Base-by-base conservation (phyloP, 2,797 vertebrate genomes). In the Acipenser oxyrinchus region DNA sequence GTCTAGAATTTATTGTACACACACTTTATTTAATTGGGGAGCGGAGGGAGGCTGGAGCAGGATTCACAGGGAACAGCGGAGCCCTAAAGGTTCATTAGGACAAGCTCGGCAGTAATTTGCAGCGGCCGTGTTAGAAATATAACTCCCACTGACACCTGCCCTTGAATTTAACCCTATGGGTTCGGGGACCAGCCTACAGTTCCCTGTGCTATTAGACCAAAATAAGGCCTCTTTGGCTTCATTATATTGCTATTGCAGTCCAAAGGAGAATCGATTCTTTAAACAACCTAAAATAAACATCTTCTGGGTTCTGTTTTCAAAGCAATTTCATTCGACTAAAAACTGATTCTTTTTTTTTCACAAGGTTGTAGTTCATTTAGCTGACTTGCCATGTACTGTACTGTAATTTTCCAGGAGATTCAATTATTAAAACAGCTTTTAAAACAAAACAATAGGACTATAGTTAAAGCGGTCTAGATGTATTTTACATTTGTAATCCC, bases 71-170 rank as follows among this genome's bases (percentile, higher is more conserved):
- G 60, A 64, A 50, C 49, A 10, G 51, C 9, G 0, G 6, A 4
- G 6, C 60, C 49, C 12, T 67, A 5, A 0, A 62, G 37, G 59
- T 63, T 13, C 48, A 64, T 60, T 53, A 60, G 50, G 62, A 15
- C 65, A 63, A 49, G 18, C 13, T 7, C 13, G 48, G 10, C 23
- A 10, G 10, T 64, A 12, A 10, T 9, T 18, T n/a, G 4, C 18
- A 12, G 13, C n/a, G 12, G 64, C 13, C 7, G 18, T 6, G 48
- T 10, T 10, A 9, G 64, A 48, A 51, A 10, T 37, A 49, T 7
- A 6, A 66, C 15, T 8, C 10, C 11, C 12, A 10, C 11, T 7
- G 49, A 11, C 48, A 48, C 37, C 76, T 79, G 77, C 78, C 51
- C 69, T 18, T 18, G 48, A 37, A 12, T 7, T 37, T 37, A 37